Evolutionary conservation across 2,888 invertebrate genomes (phyloP).

Genomic region (Morinoia aosen): DNA sequence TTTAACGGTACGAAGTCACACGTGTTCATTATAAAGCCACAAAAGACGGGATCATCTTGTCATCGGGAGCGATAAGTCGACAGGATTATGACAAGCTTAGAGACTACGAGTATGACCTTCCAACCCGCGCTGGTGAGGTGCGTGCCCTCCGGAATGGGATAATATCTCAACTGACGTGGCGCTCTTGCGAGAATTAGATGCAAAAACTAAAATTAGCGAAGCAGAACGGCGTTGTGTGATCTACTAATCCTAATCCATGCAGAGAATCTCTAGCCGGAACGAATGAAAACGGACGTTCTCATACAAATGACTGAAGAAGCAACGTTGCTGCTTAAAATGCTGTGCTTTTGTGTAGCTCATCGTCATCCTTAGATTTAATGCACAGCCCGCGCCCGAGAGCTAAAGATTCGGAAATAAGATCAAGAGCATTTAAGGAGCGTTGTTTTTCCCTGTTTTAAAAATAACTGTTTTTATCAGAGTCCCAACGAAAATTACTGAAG

Average conservation of each 20-base stretch:
- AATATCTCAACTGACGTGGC: not conserved
- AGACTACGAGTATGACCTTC: not conserved
- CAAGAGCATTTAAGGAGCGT: not conserved
- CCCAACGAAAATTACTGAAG: too few species aligned
- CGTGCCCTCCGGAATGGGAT: not conserved
- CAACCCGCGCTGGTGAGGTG: not conserved
- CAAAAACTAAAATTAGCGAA: not conserved
- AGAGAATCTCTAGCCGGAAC: not conserved
- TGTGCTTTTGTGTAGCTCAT: not conserved
- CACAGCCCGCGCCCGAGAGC: not conserved
- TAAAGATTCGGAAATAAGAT: not conserved
- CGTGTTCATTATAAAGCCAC: not conserved
- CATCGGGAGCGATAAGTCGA: constrained; percentile 26
- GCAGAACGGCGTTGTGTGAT: not conserved
- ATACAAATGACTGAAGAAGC: not conserved
- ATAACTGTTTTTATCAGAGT: not conserved
- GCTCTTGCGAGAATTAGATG: not conserved
- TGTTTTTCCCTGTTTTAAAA: not conserved
- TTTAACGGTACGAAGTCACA: not conserved
- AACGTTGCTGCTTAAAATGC: not conserved
- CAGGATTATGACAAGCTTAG: constrained; percentile 6
- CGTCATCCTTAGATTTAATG: not conserved
- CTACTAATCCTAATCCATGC: not conserved
- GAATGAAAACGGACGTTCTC: not conserved
- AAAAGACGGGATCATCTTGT: not conserved